A percentile compares a stretch with the other conserved stretches of the same genome.
Evolutionary conservation across 2,113 vertebrate genomes (phyloP).

Genomic region (Anhinga anhinga): DNA sequence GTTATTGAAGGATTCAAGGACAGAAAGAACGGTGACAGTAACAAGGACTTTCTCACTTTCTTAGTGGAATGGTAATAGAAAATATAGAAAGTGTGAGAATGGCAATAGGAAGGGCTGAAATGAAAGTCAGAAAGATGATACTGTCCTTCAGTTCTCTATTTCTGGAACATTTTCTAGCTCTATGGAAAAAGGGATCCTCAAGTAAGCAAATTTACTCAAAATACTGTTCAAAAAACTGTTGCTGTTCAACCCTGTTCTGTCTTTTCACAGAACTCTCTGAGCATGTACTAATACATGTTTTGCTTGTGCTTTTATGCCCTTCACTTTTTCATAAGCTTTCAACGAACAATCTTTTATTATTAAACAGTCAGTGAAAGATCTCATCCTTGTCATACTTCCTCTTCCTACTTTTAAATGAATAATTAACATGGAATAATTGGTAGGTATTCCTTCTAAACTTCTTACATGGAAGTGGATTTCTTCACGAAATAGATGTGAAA

Average conservation of each 20-base stretch:
- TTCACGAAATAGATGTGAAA: not conserved
- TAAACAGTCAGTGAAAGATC: not conserved
- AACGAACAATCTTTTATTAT: not conserved
- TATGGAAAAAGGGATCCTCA: not conserved
- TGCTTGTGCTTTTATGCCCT: not conserved
- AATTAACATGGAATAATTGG: not conserved
- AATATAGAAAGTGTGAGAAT: not conserved
- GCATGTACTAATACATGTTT: not conserved
- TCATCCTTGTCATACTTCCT: constrained; percentile 17
- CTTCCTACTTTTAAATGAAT: not conserved
- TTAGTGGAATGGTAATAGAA: not conserved
- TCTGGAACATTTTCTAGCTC: not conserved
- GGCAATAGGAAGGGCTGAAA: not conserved
- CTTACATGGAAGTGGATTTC: not conserved
- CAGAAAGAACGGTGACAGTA: not conserved
- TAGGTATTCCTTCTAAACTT: not conserved
- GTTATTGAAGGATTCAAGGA: not conserved
- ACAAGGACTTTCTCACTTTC: not conserved
- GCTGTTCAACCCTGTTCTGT: not conserved
- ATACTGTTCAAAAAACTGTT: not conserved
- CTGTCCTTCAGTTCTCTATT: not conserved
- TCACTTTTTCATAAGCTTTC: not conserved
- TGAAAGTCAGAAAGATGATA: not conserved
- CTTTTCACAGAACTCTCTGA: not conserved
- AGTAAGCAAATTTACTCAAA: not conserved